These are phyloP conservation scores for Pterocles burchelli DNA, from an alignment of 2,113 vertebrate species.

Conservation along the genomic window DNA sequence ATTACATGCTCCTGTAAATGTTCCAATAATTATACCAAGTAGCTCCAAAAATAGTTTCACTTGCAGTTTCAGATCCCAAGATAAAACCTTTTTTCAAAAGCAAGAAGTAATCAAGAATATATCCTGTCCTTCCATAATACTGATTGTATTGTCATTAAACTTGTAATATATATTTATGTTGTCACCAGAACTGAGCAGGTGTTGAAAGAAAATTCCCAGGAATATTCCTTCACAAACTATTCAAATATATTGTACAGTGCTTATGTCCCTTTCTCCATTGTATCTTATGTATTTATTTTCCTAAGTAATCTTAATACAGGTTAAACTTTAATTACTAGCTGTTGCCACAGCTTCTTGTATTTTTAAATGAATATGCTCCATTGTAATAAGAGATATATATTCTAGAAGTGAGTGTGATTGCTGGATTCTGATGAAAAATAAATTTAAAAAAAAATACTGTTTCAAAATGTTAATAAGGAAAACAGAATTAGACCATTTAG, in stretches of 20 bases:
- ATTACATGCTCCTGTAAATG: constrained; percentile 16
- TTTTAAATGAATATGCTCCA: neutral
- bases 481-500: neutral
- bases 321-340: neutral
- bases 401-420: neutral
- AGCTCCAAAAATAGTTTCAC: constrained; percentile 14
- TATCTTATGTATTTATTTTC: neutral
- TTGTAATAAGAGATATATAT: neutral
- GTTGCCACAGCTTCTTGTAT: neutral
- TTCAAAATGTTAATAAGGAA: neutral
- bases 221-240: neutral
- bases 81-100: neutral
- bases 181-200: neutral
- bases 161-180: neutral
- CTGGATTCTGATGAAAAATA: neutral
- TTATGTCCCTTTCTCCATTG: neutral
- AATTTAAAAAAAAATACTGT: neutral
- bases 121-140: neutral
- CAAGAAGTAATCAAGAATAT: neutral
- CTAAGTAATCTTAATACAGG: neutral
- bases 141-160: neutral
- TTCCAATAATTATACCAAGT: neutral
- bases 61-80: neutral
- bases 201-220: neutral
- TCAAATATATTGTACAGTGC: neutral